A percentile compares a stretch with the other conserved stretches of the same genome.
Evolutionary conservation across 37 sponge, comb jelly and placozoan species (phyloP).

Genomic region (Haliclona indistincta): DNA sequence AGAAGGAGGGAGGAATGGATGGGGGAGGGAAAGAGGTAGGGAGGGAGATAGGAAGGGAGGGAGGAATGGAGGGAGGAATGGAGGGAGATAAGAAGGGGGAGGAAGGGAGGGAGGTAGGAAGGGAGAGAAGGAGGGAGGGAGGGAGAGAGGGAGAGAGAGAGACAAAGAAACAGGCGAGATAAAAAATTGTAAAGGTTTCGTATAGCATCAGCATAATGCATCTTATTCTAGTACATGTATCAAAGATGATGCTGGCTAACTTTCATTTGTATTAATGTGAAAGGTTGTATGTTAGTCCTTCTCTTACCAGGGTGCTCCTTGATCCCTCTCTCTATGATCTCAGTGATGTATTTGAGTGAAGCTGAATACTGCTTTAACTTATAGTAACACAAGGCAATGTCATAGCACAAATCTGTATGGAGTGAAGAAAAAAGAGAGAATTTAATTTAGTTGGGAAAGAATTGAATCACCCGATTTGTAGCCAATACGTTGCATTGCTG

Average conservation of each 20-base stretch:
- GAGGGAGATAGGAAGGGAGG: too few species aligned
- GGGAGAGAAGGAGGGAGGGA: background rate
- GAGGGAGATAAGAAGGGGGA: too few species aligned
- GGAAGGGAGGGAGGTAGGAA: too few species aligned
- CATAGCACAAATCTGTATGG: background rate
- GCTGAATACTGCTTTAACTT: constrained; percentile 84
- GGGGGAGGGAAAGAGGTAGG: too few species aligned
- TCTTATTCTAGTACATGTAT: constrained; percentile 7
- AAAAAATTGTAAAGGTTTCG: constrained; percentile 93
- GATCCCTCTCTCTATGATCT: constrained; percentile 94
- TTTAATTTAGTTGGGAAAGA: background rate
- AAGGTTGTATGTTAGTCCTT: constrained; percentile 9
- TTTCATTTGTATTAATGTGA: too few species aligned
- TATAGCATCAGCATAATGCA: constrained; percentile 8
- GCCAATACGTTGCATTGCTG: constrained; percentile 80
- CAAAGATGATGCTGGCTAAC: constrained; percentile 11
- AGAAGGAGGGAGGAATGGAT: too few species aligned
- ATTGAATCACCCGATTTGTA: constrained; percentile 64
- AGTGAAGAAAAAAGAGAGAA: background rate
- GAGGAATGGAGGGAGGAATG: too few species aligned
- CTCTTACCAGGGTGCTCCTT: constrained; percentile 85
- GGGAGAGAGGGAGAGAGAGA: background rate
- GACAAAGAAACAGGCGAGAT: constrained; percentile 73
- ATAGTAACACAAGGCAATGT: constrained; percentile 67
- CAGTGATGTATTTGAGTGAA: constrained; percentile 92